Evolutionary conservation across 1,140 invertebrate species (phyloP).

Genomic region (Drosophila watanabei): DNA sequence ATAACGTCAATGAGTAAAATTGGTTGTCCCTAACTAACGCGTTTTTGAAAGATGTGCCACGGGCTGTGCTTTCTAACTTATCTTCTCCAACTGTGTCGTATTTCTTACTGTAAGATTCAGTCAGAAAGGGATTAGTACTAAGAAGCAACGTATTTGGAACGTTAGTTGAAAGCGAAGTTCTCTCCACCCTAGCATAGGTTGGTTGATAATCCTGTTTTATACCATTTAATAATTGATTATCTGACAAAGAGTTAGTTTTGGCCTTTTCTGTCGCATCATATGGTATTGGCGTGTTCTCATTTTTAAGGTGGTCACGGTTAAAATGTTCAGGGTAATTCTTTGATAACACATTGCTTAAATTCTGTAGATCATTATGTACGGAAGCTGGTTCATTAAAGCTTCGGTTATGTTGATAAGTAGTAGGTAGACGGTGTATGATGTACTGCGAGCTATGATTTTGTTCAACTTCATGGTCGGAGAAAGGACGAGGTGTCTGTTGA

Average conservation of each 20-base stretch:
- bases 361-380: conserved; percentile 63
- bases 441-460: conserved; percentile 53
- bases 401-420: conserved; percentile 35
- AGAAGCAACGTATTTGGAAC: conserved; percentile 42
- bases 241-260: conserved; percentile 60
- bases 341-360: conserved; percentile 74
- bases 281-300: conserved; percentile 45
- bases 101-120: conserved; percentile 70
- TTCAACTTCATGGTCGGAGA: conserved; percentile 53
- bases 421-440: conserved; percentile 61
- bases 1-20: conserved; percentile 81
- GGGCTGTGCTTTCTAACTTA: conserved; percentile 40
- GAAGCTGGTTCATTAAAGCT: conserved; percentile 39
- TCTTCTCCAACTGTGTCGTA: conserved; percentile 60
- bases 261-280: conserved; percentile 46
- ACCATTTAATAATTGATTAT: conserved; percentile 58
- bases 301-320: conserved; percentile 54
- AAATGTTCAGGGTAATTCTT: conserved; percentile 77
- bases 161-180: conserved; percentile 44
- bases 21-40: conserved; percentile 70
- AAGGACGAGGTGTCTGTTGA: conserved; percentile 55
- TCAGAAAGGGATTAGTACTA: conserved; percentile 73
- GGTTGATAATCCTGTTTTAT: conserved; percentile 70
- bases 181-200: conserved; percentile 67
- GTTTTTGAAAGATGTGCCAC: conserved; percentile 34